These are phyloP conservation scores for Stomatorhinus walkeri DNA, from an alignment of 2,797 vertebrate genomes.

Conservation along the genomic window DNA sequence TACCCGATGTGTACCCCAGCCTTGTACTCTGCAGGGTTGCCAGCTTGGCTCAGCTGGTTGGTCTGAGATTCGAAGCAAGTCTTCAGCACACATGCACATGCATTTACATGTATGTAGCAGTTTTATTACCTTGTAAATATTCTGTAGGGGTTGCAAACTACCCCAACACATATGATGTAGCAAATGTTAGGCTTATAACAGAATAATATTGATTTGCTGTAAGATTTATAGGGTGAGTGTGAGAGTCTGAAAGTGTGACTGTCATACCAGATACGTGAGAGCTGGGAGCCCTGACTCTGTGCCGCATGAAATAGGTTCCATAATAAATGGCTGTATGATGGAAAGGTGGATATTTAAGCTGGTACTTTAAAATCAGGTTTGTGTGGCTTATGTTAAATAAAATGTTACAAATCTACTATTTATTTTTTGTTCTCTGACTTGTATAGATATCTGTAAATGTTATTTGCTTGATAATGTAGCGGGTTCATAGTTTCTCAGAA, in stretches of 20 bases:
- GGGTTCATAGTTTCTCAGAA: too few species aligned
- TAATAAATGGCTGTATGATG: background rate
- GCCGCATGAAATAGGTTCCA: background rate
- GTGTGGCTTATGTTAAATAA: background rate
- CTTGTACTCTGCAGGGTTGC: background rate
- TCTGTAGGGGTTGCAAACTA: background rate
- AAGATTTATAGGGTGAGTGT: background rate
- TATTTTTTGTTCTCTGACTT: background rate
- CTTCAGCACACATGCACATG: background rate
- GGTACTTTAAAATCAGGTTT: background rate
- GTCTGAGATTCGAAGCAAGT: background rate
- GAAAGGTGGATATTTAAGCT: background rate
- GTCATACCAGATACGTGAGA: background rate
- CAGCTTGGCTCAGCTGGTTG: background rate
- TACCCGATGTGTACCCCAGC: background rate
- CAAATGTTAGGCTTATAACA: background rate
- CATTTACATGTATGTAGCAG: background rate
- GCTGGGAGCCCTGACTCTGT: background rate
- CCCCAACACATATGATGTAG: background rate
- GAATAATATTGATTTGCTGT: background rate
- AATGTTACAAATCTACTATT: background rate
- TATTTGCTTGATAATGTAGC: background rate
- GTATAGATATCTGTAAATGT: background rate
- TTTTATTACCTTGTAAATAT: background rate
- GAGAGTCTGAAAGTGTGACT: background rate